Conservation (phyloP, 2,888 invertebrate species). For the Pycnomerus fuliginosus region DNA sequence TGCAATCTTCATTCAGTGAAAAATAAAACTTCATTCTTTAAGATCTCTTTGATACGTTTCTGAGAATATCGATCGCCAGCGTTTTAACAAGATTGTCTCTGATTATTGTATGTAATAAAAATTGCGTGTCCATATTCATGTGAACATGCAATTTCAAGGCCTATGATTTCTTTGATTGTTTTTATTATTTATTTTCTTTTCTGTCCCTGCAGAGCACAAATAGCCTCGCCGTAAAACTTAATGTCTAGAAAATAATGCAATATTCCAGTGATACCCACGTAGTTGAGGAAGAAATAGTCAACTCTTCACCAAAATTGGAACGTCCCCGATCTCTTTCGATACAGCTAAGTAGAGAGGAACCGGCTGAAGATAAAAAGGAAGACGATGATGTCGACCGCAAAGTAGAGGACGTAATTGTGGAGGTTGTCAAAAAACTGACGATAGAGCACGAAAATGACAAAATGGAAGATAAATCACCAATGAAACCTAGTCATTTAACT, state of each 20-base stretch:
- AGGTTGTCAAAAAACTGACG: constrained; percentile 20
- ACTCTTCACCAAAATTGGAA: constrained; percentile 45
- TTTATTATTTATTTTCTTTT: constrained; percentile 36
- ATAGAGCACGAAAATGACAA: constrained; percentile 9
- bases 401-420: constrained; percentile 22
- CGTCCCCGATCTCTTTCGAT: constrained; percentile 57
- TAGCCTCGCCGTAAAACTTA: constrained; percentile 45
- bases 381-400: constrained; percentile 18
- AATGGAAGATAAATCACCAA: constrained; percentile 38
- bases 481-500: constrained; percentile 54
- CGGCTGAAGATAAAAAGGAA: constrained; percentile 32
- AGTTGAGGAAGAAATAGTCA: constrained; percentile 22
- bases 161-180: too few species aligned
- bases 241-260: constrained; percentile 30
- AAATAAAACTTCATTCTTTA: too few species aligned
- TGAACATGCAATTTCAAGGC: too few species aligned
- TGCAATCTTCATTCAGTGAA: too few species aligned
- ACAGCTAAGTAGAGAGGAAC: constrained; percentile 53
- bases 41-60: too few species aligned
- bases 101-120: too few species aligned
- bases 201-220: constrained; percentile 45
- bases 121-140: too few species aligned
- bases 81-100: too few species aligned
- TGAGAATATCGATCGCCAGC: too few species aligned
- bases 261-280: constrained; percentile 45